Percentiles rank a stretch among this genome's conserved stretches.
Conservation (phyloP, 2,113 vertebrate species). For the Aspidoscelis tigris region DNA sequence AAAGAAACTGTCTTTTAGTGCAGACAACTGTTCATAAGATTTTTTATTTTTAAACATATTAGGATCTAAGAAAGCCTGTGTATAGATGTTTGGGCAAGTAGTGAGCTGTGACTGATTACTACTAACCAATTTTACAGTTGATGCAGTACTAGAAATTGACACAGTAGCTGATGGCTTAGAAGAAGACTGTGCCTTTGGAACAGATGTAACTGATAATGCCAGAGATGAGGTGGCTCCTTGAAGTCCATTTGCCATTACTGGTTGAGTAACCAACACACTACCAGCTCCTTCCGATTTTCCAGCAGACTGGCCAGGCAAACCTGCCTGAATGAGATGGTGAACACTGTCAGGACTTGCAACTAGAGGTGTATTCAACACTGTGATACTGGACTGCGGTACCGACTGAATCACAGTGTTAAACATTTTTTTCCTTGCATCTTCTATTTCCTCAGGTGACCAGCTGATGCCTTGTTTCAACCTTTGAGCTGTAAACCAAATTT, state of each 20-base stretch:
- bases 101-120: conserved; percentile 77
- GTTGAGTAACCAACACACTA: conserved; percentile 91
- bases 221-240: conserved; percentile 88
- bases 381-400: conserved; percentile 86
- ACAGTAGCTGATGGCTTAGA: conserved; percentile 81
- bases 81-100: conserved; percentile 75
- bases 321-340: conserved; percentile 87
- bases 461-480: conserved; percentile 98
- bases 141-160: conserved; percentile 65
- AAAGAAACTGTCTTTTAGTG: conserved; percentile 93
- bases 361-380: conserved; percentile 89
- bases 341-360: conserved; percentile 83
- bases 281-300: conserved; percentile 83
- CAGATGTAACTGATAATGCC: conserved; percentile 83
- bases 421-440: conserved; percentile 98
- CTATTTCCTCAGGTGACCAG: conserved; percentile 99
- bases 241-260: conserved; percentile 89
- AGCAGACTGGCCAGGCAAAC: conserved; percentile 83
- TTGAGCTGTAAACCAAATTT: conserved; percentile 99
- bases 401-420: conserved; percentile 98
- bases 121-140: conserved; percentile 76
- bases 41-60: conserved; percentile 93
- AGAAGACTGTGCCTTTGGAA: conserved; percentile 80
- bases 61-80: conserved; percentile 84
- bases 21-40: conserved; percentile 91